These are phyloP conservation scores for Urophycis tenuis DNA, from an alignment of 2,797 vertebrate genomes.

Conservation along the genomic window DNA sequence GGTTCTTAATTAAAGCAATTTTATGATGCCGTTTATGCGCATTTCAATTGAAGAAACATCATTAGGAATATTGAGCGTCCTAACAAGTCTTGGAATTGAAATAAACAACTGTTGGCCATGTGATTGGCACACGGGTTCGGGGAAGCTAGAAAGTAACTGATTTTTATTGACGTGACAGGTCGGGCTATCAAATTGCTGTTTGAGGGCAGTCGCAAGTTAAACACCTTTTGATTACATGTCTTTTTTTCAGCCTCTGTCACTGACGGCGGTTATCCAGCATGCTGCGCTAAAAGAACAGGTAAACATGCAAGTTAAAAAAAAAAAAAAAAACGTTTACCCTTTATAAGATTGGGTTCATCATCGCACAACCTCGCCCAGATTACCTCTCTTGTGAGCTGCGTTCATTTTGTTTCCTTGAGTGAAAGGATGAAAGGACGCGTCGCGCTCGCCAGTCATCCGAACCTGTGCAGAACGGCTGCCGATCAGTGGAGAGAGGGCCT, in stretches of 20 bases:
- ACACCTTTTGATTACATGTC: constrained; percentile 48
- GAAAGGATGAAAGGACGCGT: not conserved
- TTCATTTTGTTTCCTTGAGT: not conserved
- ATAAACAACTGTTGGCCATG: constrained; percentile 17
- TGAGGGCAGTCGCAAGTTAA: constrained; percentile 44
- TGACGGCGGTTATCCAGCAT: constrained; percentile 37
- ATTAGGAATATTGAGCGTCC: not conserved
- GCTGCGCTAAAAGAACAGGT: constrained; percentile 40
- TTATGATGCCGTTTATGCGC: constrained; percentile 11
- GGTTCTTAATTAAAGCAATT: constrained; percentile 43
- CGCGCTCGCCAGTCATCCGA: not conserved
- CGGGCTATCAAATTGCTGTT: constrained; percentile 46
- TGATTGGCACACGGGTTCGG: constrained; percentile 34
- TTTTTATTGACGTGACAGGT: constrained; percentile 45
- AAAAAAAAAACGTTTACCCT: not conserved
- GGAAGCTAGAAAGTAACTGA: constrained; percentile 32
- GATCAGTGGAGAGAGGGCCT: not conserved
- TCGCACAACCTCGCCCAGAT: not conserved
- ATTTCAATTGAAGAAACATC: constrained; percentile 14
- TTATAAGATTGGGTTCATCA: not conserved
- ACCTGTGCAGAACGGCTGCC: not conserved
- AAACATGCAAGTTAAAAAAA: no score
- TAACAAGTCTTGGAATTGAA: constrained; percentile 1
- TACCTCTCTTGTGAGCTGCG: not conserved
- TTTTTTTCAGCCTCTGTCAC: constrained; percentile 28